These are phyloP conservation scores for Anarsia innoxiella DNA, from an alignment of 2,888 invertebrate species.

Conservation along the genomic window DNA sequence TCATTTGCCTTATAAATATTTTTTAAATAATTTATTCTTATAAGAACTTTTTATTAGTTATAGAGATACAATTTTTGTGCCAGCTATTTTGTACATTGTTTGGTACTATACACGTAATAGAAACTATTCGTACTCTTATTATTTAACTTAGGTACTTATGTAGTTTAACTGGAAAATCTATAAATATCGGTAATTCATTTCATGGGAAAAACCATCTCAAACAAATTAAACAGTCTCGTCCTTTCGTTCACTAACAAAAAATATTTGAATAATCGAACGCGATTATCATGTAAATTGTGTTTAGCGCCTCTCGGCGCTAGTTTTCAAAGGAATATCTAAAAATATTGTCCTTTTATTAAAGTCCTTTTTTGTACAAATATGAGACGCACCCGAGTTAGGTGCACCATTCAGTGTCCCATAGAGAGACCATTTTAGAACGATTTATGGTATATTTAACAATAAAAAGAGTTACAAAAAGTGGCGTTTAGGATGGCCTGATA, in stretches of 20 bases:
- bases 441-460: slow-evolving; percentile 74
- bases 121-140: too few relatives aligned
- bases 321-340: slow-evolving; percentile 40
- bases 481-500: slow-evolving; percentile 30
- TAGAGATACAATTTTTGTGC: too few relatives aligned
- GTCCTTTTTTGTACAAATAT: slow-evolving; percentile 32
- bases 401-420: slow-evolving; percentile 50
- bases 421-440: slow-evolving; percentile 63
- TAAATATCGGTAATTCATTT: too few relatives aligned
- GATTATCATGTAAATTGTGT: slow-evolving; percentile 58
- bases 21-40: too few relatives aligned
- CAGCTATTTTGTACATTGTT: too few relatives aligned
- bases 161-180: too few relatives aligned
- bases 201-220: too few relatives aligned
- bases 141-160: too few relatives aligned
- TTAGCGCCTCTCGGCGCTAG: slow-evolving; percentile 65
- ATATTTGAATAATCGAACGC: slow-evolving; percentile 42
- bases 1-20: too few relatives aligned
- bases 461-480: slow-evolving; percentile 43
- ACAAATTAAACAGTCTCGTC: too few relatives aligned
- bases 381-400: slow-evolving; percentile 34
- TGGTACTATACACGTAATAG: too few relatives aligned
- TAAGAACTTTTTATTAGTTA: too few relatives aligned
- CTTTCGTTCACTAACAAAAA: slow-evolving; percentile 21
- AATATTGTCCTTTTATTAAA: slow-evolving; percentile 46